Conservation (phyloP, 2,888 invertebrate species). For the Drosophila meridionalis region DNA sequence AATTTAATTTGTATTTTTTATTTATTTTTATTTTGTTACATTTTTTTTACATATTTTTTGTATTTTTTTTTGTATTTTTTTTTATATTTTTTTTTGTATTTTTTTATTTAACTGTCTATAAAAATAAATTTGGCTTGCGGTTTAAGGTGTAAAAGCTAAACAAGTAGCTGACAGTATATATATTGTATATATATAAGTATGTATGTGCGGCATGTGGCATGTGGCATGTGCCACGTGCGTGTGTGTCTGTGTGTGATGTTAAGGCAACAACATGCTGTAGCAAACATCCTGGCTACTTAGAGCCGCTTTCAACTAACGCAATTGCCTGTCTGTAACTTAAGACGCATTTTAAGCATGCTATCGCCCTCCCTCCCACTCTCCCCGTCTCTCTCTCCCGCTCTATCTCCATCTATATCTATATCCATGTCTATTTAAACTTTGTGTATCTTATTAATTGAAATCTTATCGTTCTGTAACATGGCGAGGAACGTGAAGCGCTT, state of each 20-base stretch:
- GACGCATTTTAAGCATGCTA: conserved; percentile 11
- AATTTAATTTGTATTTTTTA: conserved; percentile 64
- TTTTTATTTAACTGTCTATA: conserved; percentile 1
- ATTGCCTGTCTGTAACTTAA: conserved; percentile 49
- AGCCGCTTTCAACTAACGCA: conserved; percentile 47
- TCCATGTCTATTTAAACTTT: conserved; percentile 38
- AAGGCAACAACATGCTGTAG: conserved; percentile 22
- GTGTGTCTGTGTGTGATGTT: not conserved
- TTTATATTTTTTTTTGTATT: too few species aligned
- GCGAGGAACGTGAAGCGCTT: conserved; percentile 29
- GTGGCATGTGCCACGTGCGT: not conserved
- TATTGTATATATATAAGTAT: not conserved
- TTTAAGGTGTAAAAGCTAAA: conserved; percentile 40
- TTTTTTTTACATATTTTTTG: conserved; percentile 15
- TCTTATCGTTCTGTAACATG: conserved; percentile 63
- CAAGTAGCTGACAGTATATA: conserved; percentile 6
- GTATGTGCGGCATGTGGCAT: not conserved
- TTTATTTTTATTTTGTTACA: not conserved
- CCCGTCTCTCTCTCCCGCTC: not conserved
- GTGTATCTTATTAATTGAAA: conserved; percentile 69
- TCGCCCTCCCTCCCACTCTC: too few species aligned
- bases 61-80: not conserved
- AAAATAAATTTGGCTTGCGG: conserved; percentile 29
- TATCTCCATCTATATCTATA: conserved; percentile 1
- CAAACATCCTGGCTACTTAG: conserved; percentile 32